A percentile compares a stretch with the other conserved stretches of the same genome.
These are phyloP conservation scores for Lonchura striata DNA, from an alignment of 2,113 vertebrate genomes.

Conservation along the genomic window DNA sequence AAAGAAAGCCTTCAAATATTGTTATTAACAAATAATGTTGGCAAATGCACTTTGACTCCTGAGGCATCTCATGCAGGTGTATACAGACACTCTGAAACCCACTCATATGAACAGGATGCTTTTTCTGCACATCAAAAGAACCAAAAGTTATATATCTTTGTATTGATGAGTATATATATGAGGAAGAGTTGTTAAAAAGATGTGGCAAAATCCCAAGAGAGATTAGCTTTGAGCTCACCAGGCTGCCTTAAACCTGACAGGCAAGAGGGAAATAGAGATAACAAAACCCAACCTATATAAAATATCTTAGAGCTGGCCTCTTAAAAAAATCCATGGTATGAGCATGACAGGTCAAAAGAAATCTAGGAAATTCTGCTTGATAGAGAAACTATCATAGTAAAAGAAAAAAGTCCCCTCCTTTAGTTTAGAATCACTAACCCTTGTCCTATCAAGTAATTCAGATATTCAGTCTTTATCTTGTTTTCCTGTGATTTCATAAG, in stretches of 20 bases:
- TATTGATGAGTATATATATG: not conserved
- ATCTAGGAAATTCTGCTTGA: not conserved
- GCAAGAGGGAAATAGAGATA: not conserved
- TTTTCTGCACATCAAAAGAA: not conserved
- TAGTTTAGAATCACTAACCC: not conserved
- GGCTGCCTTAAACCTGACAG: not conserved
- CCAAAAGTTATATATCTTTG: not conserved
- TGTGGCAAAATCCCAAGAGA: not conserved
- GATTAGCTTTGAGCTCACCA: not conserved
- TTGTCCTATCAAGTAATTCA: not conserved
- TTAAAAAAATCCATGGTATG: not conserved
- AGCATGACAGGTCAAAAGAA: not conserved
- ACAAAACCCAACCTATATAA: fast-evolving
- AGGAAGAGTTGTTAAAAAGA: not conserved
- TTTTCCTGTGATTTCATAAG: not conserved
- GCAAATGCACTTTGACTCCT: not conserved
- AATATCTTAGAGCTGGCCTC: not conserved
- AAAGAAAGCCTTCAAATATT: not conserved
- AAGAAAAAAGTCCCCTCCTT: not conserved
- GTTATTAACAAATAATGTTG: not conserved
- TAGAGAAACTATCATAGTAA: not conserved
- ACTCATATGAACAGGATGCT: not conserved
- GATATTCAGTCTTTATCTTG: not conserved
- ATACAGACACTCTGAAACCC: not conserved
- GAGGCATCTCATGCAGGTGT: not conserved